A percentile compares a stretch with the other conserved stretches of the same genome.
Evolutionary conservation across 2,888 invertebrate genomes (phyloP).

Genomic region (Tiliacea aurago): DNA sequence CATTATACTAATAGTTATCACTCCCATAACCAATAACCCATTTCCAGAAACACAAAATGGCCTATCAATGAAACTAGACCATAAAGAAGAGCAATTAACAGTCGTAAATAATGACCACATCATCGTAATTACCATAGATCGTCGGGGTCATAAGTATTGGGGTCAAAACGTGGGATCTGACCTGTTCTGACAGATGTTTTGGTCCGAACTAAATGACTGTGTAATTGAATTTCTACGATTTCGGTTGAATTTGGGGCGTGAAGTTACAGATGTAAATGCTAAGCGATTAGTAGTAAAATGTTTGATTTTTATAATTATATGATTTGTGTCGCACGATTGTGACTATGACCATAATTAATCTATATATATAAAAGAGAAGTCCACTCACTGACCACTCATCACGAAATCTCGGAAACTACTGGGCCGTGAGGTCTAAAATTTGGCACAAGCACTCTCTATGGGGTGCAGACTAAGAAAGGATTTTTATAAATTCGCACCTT

Average conservation of each 20-base stretch:
- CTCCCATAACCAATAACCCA: background rate
- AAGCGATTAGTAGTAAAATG: background rate
- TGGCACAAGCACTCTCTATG: too few relatives aligned
- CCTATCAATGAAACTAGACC: conserved; percentile 2
- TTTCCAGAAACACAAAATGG: conserved; percentile 16
- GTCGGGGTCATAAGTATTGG: conserved; percentile 63
- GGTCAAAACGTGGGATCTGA: conserved; percentile 68
- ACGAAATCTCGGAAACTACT: too few relatives aligned
- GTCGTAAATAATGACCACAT: conserved; percentile 39
- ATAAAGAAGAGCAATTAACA: conserved; percentile 51
- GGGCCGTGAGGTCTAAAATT: too few relatives aligned
- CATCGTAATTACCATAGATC: conserved; percentile 59
- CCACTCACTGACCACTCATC: too few relatives aligned
- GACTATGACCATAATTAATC: background rate
- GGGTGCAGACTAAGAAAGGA: too few relatives aligned
- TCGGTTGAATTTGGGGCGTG: conserved; percentile 44
- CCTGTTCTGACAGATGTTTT: conserved; percentile 45
- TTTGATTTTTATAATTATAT: conserved; percentile 22
- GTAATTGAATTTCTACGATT: conserved; percentile 40
- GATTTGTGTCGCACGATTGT: conserved; percentile 38
- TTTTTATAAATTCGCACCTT: too few relatives aligned
- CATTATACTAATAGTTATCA: background rate
- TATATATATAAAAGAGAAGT: too few relatives aligned
- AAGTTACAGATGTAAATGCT: conserved; percentile 15
- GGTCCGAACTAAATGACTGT: conserved; percentile 31